phyloP scores from a whole-genome alignment of 2,797 vertebrate genomes.

The Spinus pinus region DNA sequence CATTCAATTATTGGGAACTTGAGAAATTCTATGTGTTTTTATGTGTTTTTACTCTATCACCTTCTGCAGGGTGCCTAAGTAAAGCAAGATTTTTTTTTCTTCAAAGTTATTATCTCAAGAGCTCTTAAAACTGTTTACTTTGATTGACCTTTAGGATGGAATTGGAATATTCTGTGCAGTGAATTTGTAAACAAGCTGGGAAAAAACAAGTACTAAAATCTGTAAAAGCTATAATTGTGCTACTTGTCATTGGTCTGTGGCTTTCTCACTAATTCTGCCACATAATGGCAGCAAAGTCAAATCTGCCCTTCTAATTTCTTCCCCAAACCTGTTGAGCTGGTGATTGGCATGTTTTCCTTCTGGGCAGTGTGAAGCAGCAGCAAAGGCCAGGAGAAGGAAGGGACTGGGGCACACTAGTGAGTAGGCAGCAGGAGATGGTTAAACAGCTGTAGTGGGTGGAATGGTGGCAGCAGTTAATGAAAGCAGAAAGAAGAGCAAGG shows the following conservation, averaged over 20 bases:
- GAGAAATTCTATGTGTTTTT: not conserved
- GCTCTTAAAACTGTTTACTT: not conserved
- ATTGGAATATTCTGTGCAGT: not conserved
- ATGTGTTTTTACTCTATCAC: not conserved
- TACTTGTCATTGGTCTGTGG: not conserved
- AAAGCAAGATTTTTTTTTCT: not conserved
- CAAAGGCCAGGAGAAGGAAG: not conserved
- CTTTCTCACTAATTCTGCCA: not conserved
- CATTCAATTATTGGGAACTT: not conserved
- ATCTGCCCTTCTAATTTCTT: not conserved
- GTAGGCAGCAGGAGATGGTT: not conserved
- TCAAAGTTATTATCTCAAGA: not conserved
- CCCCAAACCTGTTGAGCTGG: not conserved
- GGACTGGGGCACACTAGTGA: not conserved
- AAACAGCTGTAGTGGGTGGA: constrained; percentile 2
- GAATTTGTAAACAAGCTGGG: not conserved
- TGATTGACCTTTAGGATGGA: not conserved
- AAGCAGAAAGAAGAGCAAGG: not conserved
- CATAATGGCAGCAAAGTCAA: not conserved
- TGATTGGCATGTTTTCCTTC: not conserved
- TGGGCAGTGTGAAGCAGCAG: not conserved
- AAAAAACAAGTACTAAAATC: not conserved
- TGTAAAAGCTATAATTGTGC: not conserved
- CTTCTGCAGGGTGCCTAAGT: not conserved
- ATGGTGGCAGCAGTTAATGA: not conserved